phyloP scores from a whole-genome alignment of 2,113 vertebrate genomes.

The Vireo altiloquus region DNA sequence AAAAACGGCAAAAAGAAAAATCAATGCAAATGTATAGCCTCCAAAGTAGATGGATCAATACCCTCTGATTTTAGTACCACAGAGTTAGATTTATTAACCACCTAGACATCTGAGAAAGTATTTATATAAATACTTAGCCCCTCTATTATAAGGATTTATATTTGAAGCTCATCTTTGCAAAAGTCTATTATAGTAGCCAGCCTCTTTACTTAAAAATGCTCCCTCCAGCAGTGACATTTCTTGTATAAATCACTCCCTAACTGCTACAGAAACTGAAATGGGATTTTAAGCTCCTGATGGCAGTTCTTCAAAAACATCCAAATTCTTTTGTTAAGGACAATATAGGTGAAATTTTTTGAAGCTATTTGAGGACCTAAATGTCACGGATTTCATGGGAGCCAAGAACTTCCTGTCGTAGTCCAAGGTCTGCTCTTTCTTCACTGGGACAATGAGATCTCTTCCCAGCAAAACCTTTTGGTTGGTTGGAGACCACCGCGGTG shows the following conservation, averaged over 20 bases:
- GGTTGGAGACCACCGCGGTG: background rate
- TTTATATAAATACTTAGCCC: slow-evolving; percentile 12
- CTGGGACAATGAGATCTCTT: background rate
- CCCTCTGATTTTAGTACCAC: background rate
- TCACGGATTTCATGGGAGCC: background rate
- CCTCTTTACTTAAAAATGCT: background rate
- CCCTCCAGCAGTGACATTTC: background rate
- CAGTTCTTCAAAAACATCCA: background rate
- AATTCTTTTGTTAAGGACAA: background rate
- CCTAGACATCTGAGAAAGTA: background rate
- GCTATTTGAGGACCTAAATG: background rate
- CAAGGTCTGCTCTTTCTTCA: background rate
- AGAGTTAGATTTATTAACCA: slow-evolving; percentile 30
- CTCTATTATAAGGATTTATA: slow-evolving; percentile 16
- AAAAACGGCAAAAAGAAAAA: background rate
- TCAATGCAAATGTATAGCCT: background rate
- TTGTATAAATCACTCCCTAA: background rate
- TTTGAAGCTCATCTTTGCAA: slow-evolving; percentile 1
- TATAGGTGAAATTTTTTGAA: background rate
- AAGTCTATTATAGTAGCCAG: background rate
- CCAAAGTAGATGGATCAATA: background rate
- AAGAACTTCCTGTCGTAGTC: background rate
- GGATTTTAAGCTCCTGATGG: background rate
- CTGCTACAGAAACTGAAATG: background rate
- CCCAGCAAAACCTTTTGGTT: background rate